A percentile compares a stretch with the other conserved stretches of the same genome.
These are phyloP conservation scores for Tachyglossus aculeatus DNA, from an alignment of 2,797 vertebrate species.

Conservation along the genomic window DNA sequence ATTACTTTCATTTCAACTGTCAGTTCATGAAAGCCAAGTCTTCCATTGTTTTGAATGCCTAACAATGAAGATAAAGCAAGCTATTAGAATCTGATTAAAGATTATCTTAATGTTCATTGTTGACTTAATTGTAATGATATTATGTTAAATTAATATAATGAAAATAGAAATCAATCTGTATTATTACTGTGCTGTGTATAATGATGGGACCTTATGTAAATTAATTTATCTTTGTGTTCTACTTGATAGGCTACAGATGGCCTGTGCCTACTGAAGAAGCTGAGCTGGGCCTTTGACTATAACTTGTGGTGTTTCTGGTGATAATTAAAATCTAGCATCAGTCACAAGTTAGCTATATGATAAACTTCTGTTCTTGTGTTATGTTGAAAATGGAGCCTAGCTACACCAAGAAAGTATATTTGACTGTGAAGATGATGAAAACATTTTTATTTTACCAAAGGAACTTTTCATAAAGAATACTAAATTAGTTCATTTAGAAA, in stretches of 20 bases:
- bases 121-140: slow-evolving; percentile 38
- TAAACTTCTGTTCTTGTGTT: not conserved
- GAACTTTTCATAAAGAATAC: no score
- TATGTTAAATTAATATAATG: slow-evolving; percentile 27
- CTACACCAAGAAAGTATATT: no score
- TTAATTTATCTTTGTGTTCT: slow-evolving; percentile 19
- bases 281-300: not conserved
- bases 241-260: not conserved
- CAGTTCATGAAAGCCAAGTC: not conserved
- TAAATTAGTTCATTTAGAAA: no score
- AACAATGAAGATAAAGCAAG: slow-evolving; percentile 6
- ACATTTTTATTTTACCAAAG: no score
- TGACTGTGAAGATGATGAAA: no score
- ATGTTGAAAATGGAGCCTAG: not conserved
- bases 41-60: slow-evolving; percentile 25
- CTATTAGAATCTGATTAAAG: slow-evolving; percentile 26
- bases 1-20: not conserved
- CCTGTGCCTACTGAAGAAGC: not conserved
- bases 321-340: not conserved
- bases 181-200: slow-evolving; percentile 10
- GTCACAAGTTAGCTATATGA: not conserved
- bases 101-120: not conserved
- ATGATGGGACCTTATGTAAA: slow-evolving; percentile 21
- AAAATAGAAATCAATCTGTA: slow-evolving; percentile 21
- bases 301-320: not conserved